Evolutionary conservation across 1,140 invertebrate species (phyloP).

Genomic region (Pseudoatta argentina): DNA sequence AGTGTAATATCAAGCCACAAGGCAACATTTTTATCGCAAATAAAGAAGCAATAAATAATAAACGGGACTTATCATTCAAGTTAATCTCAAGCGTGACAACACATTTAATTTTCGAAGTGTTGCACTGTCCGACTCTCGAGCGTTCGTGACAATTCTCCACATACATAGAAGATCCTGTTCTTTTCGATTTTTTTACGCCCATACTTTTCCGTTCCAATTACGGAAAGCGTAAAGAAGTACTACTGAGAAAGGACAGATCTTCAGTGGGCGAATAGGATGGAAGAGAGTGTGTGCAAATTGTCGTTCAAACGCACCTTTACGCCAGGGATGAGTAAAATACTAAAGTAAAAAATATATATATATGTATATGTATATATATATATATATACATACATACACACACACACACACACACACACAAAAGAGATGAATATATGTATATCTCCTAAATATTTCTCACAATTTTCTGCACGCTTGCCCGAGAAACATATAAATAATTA

Average conservation of each 20-base stretch:
- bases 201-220: not conserved
- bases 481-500: not conserved
- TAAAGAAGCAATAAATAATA: slow-evolving; percentile 58
- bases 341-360: not conserved
- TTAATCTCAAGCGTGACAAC: slow-evolving; percentile 10
- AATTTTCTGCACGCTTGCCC: not conserved
- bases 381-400: too few species aligned
- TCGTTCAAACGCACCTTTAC: slow-evolving; percentile 17
- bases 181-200: slow-evolving; percentile 16
- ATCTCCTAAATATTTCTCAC: slow-evolving; percentile 12
- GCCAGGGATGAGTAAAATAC: slow-evolving; percentile 41
- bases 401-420: not conserved
- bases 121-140: slow-evolving; percentile 22
- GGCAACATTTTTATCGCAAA: not conserved
- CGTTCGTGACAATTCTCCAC: slow-evolving; percentile 7
- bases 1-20: not conserved
- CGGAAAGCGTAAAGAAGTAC: not conserved
- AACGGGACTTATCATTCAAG: slow-evolving; percentile 16
- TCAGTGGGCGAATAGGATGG: not conserved
- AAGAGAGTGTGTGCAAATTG: slow-evolving; percentile 35
- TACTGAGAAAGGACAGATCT: not conserved
- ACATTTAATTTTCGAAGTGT: slow-evolving; percentile 4
- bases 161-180: not conserved
- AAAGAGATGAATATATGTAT: not conserved
- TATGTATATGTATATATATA: too few species aligned